Evolutionary conservation across 2,797 vertebrate species (phyloP), one percentile per base, ranked within the genome.

Genomic region (Diglossa cyanea): DNA sequence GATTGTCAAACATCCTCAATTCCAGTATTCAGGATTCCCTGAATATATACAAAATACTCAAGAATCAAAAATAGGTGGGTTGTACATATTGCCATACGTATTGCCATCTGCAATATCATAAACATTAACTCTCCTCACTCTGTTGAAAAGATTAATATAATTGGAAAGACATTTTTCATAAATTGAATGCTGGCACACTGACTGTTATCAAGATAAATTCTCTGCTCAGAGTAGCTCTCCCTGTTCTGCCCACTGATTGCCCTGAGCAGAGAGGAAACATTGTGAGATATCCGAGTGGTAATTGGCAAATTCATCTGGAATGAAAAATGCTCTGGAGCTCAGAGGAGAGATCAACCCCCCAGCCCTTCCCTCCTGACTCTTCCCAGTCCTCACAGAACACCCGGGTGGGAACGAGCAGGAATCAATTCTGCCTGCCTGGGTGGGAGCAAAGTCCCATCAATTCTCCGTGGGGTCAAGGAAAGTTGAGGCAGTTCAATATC

Each of bases 141-240:
- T 55, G 26, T 30, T 86, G 80, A 94, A 88, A 86, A 88, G 55
- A 91, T 92, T 86, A 81, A 51, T 54, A 35, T 67, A 86, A 92
- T 54, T 93, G 82, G 66, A 87, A 91, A 82, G 80, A 67, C 42
- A 88, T 81, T 94, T 94, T 95, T 96, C 82, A 86, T 76, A 61
- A 76, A 60, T 31, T n/a, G 45, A 60, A 53, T 33, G 6, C 45
- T 88, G 88, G 48, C 76, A 81, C 54, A 11, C 8, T 63, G 63
- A 78, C 67, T 70, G 73, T 66, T 92, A 84, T 60, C 66, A 84
- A 86, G 92, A 88, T 30, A 85, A 95, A 92, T 48, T 39, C 40
- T 88, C 67, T 87, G 66, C 54, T 86, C 86, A 71, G 74, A 53
- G 40, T 50, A 70, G 60, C n/a, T 84, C 44, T 55, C 65, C 58